phyloP scores from a whole-genome alignment of 30 jellyfish, hydroid and myxozoan species.

The Turritopsis rubra region DNA sequence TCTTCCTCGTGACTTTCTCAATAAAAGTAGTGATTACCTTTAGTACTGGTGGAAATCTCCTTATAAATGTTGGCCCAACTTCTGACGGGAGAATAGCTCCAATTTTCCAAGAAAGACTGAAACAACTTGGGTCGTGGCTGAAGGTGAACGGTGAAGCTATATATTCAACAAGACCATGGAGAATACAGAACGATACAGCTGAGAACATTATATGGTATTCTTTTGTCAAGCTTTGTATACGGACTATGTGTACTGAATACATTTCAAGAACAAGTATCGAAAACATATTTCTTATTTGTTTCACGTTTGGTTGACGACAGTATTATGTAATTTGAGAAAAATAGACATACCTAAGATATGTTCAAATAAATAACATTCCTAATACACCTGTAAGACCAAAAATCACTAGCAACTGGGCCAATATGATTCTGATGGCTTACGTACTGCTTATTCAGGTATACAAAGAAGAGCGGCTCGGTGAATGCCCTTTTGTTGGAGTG shows the following conservation, averaged over 20 bases:
- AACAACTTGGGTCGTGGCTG: constrained; percentile 41
- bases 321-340: too few relatives aligned
- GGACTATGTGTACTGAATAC: too few relatives aligned
- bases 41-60: constrained; percentile 45
- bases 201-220: constrained; percentile 26
- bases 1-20: neutral
- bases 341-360: too few relatives aligned
- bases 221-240: neutral
- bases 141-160: constrained; percentile 49
- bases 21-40: neutral
- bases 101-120: constrained; percentile 43
- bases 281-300: neutral
- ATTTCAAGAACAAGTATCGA: neutral
- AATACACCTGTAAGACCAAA: too few relatives aligned
- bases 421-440: neutral
- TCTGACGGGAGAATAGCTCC: constrained; percentile 50
- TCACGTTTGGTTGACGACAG: too few relatives aligned
- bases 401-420: too few relatives aligned
- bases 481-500: constrained; percentile 35
- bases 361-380: too few relatives aligned
- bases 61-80: constrained; percentile 54
- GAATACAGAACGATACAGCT: constrained; percentile 41
- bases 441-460: constrained; percentile 32
- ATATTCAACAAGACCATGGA: constrained; percentile 41
- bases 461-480: constrained; percentile 13